A percentile compares a stretch with the other conserved stretches of the same genome.
Evolutionary conservation across 2,888 invertebrate genomes (phyloP).

Genomic region (Hypomecis atomaria): DNA sequence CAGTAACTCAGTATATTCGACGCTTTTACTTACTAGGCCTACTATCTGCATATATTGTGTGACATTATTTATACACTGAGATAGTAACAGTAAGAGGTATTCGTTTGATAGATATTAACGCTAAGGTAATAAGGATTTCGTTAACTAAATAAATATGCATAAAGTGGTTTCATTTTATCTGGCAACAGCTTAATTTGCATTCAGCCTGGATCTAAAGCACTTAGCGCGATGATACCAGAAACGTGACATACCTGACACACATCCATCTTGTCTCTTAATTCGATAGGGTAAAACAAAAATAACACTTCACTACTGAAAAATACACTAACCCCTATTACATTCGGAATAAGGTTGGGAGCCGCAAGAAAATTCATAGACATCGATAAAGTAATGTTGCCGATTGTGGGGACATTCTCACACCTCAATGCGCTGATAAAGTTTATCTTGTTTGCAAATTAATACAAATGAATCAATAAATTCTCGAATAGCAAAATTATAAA

Average conservation of each 20-base stretch:
- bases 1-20: too few species aligned
- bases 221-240: conserved; percentile 64
- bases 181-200: conserved; percentile 64
- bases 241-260: conserved; percentile 63
- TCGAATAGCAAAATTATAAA: neutral
- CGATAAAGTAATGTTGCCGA: conserved; percentile 26
- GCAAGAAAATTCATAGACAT: conserved; percentile 11
- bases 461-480: conserved; percentile 32
- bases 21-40: too few species aligned
- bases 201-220: conserved; percentile 64
- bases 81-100: too few species aligned
- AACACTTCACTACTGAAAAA: conserved; percentile 23
- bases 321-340: conserved; percentile 1
- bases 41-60: too few species aligned
- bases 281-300: conserved; percentile 49
- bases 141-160: conserved; percentile 57
- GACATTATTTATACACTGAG: too few species aligned
- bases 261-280: conserved; percentile 66
- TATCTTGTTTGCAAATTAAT: conserved; percentile 43
- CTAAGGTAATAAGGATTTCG: conserved; percentile 35
- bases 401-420: conserved; percentile 49
- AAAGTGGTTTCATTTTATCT: conserved; percentile 52
- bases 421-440: conserved; percentile 50
- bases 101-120: neutral
- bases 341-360: conserved; percentile 20